Evolutionary conservation across 2,113 vertebrate genomes (phyloP).

Genomic region (Hippopotamus amphibius): DNA sequence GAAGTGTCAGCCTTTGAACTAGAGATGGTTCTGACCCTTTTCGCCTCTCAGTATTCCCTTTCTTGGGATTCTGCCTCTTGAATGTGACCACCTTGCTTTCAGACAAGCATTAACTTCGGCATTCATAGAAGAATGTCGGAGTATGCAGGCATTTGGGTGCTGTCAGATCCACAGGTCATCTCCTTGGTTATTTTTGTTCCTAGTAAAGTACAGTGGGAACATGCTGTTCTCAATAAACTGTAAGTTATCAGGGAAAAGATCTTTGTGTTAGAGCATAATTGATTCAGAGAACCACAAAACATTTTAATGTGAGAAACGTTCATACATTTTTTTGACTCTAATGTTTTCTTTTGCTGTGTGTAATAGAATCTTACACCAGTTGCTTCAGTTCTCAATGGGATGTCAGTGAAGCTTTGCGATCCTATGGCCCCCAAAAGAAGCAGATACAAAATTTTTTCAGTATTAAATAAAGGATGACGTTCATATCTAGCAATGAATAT

Average conservation of each 20-base stretch:
- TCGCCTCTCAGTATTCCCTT: conserved; percentile 34
- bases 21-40: background rate
- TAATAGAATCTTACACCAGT: conserved; percentile 20
- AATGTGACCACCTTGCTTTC: background rate
- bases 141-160: conserved; percentile 59
- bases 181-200: conserved; percentile 79
- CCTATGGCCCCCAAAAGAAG: background rate
- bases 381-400: conserved; percentile 13
- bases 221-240: conserved; percentile 38
- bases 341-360: conserved; percentile 31
- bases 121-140: background rate
- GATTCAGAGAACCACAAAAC: conserved; percentile 10
- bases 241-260: conserved; percentile 55
- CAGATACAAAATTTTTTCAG: background rate
- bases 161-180: conserved; percentile 37
- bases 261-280: conserved; percentile 20
- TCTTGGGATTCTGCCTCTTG: background rate
- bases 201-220: conserved; percentile 74
- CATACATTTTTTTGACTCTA: background rate
- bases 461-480: background rate
- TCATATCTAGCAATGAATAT: background rate
- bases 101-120: background rate
- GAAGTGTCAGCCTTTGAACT: conserved; percentile 25
- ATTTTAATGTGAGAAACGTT: conserved; percentile 37
- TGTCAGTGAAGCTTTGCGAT: conserved; percentile 9